These are phyloP conservation scores for Salvator merianae DNA, from an alignment of 2,113 vertebrate species.

Conservation along the genomic window DNA sequence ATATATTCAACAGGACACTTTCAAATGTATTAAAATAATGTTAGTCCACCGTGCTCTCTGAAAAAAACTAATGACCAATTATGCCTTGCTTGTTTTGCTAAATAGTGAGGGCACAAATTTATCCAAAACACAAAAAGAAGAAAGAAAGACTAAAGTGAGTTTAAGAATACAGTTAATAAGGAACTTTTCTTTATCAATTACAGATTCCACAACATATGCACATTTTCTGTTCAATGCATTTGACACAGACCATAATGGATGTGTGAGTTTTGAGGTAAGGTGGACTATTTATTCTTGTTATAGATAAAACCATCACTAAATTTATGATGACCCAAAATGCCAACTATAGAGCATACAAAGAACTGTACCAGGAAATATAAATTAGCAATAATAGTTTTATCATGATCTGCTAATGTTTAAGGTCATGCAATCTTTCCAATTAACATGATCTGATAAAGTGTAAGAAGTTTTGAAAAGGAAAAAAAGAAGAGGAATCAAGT, in stretches of 20 bases:
- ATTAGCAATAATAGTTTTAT: background rate
- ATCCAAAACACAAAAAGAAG: background rate
- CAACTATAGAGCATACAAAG: background rate
- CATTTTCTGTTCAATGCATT: conserved; percentile 99
- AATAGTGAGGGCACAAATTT: background rate
- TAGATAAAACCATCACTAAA: background rate
- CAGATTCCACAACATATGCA: conserved; percentile 96
- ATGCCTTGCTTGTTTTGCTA: too few relatives aligned
- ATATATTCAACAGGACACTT: background rate
- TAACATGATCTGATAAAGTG: background rate
- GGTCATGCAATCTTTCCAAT: too few relatives aligned
- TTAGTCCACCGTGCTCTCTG: too few relatives aligned
- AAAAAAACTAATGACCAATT: too few relatives aligned
- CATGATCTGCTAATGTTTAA: too few relatives aligned
- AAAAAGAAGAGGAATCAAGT: background rate
- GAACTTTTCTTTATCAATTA: conserved; percentile 55
- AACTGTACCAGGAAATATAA: background rate
- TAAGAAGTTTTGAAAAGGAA: background rate
- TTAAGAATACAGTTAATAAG: conserved; percentile 5
- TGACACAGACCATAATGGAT: conserved; percentile 96
- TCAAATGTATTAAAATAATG: too few relatives aligned
- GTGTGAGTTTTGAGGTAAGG: conserved; percentile 98
- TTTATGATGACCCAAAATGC: background rate
- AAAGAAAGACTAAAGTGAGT: background rate
- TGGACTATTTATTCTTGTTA: background rate